Evolutionary conservation across 1,140 invertebrate species (phyloP), one percentile per base, ranked within the genome.

Genomic region (Rhagoletis zephyria): DNA sequence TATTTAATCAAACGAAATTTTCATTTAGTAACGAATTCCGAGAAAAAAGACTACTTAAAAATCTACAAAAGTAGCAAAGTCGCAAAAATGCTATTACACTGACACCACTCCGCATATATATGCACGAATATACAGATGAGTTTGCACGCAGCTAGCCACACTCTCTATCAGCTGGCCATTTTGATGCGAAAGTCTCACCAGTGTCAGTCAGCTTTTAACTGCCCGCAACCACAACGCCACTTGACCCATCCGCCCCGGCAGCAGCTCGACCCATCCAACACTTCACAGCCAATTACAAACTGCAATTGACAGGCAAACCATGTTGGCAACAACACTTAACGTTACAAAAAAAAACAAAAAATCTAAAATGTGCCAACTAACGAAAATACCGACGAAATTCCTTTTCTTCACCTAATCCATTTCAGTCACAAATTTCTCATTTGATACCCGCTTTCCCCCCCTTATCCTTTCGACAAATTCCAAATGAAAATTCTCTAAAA

Each of bases 1-100:
- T 81, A 56, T 81, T 81, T 81, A 12, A 81, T 56, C 74, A 56
- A 81, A 81, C 74, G n/a, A 81, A 81, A 56, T 81, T 81, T 56
- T 14, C 30, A 30, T 30, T 45, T 45, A 9, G 4, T 16, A 12
- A 63, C 4, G 12, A 63, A 14, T 1, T 14, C n/a, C 7, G 12
- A 63, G 9, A 16, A 16, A 14, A 7, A 9, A 63, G 12, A 4
- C 16, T 63, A n/a, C 16, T 63, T 63, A 12, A 14, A 12, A 16
- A 14, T 3, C 12, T 63, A 4, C n/a, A 7, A 63, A 63, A 16
- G 4, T 14, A 63, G 12, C 61, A 63, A 12, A 14, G 12, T 14
- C 4, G 51, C 51, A 56, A 1, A 56, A 56, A 56, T 56, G 51
- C 51, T 0, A 56, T 56, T 5, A 5, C 51, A 56, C 51, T 56